Base-by-base conservation (phyloP, 2,797 vertebrate species). In the Euthynnus affinis region DNA sequence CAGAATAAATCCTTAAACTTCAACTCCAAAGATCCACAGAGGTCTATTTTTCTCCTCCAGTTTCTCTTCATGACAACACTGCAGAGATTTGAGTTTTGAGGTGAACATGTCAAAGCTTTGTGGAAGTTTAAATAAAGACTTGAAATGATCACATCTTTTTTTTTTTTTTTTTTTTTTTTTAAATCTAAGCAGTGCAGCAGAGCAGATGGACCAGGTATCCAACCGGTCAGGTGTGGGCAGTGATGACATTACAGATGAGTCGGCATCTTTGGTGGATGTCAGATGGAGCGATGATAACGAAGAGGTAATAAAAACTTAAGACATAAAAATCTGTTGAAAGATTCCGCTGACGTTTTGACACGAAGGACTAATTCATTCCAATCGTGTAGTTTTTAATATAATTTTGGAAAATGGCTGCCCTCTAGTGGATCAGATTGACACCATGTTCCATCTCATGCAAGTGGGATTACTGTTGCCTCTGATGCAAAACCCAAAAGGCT, bases 201-300 rank as follows among this genome's bases (percentile, higher is more conserved):
- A 87, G 40, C 74, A 82, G 58, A 94, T 94, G 94, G 92, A 93
- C 67, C 91, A 91, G 80, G 25, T 78, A 23, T 87, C 88, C 7
- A 90, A 55, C 77, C 87, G 66, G 75, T 84, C 89, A 15, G 87
- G 57, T 20, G 61, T 84, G 75, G 92, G 70, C 42, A 87, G 66
- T 55, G 94, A 94, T 61, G 91, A 94, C 8, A 44, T 87, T 18
- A 77, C 91, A 6, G 91, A 94, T 29, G 94, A 94, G 60, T 81
- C 71, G 0, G 9, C 71, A 3, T 92, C 88, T 5, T 5, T 82
- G 29, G 80, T 44, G 73, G 94, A 95, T 3, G 59, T 40, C 52
- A 84, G 80, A 66, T 83, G 70, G 83, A 94, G 83, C 80, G 87
- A 91, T 23, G 91, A 92, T 1, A 93, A 92, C 7, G 65, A 89